Conservation (phyloP, 1,140 invertebrate species). For the Proales similis region DNA sequence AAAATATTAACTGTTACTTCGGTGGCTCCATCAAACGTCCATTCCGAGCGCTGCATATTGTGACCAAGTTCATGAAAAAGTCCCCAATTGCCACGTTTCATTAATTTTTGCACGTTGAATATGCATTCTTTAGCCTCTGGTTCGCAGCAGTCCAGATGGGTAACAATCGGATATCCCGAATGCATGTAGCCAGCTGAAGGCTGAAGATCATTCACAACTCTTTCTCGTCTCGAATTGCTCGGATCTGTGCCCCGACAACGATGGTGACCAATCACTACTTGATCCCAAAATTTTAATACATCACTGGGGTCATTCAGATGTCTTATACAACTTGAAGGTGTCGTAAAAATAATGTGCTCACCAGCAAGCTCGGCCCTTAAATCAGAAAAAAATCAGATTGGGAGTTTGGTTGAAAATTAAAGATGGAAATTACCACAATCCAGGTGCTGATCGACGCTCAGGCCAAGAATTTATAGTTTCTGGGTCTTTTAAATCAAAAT, state of each 20-base stretch:
- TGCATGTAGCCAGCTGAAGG: conserved; percentile 41
- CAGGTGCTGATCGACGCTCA: conserved; percentile 30
- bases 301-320: conserved; percentile 38
- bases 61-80: conserved; percentile 41
- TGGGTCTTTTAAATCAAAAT: conserved; percentile 21
- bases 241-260: conserved; percentile 39
- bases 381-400: background rate
- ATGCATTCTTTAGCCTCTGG: conserved; percentile 38
- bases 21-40: conserved; percentile 40
- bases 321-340: conserved; percentile 39
- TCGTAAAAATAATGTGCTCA: conserved; percentile 39
- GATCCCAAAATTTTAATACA: conserved; percentile 40
- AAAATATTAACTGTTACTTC: conserved; percentile 43
- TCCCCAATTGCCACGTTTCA: conserved; percentile 40
- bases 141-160: conserved; percentile 40
- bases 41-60: conserved; percentile 37
- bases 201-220: conserved; percentile 41
- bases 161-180: conserved; percentile 42
- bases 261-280: conserved; percentile 38
- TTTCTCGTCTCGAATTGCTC: conserved; percentile 30
- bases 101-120: conserved; percentile 29
- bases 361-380: conserved; percentile 41
- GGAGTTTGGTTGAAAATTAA: background rate
- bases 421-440: conserved; percentile 36
- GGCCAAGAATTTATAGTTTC: conserved; percentile 21